Base-by-base conservation (phyloP, 1,140 invertebrate genomes). In the Archivesica marissinica region DNA sequence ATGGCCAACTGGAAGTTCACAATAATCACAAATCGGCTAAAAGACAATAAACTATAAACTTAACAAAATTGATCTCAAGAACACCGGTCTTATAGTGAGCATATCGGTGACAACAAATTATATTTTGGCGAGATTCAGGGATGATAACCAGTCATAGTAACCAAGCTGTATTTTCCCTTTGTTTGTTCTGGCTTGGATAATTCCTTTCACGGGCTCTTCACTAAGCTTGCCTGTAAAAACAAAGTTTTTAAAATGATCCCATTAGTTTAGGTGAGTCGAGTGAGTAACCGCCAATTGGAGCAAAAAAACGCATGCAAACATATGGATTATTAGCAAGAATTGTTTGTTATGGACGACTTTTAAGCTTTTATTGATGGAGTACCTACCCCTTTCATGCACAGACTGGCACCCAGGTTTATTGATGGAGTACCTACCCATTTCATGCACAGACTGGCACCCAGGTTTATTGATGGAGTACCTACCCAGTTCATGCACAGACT, bases 71-170 rank as follows among this genome's bases (percentile, higher is more conserved):
- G 17, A 9, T 47, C 7, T 47, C 41, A 47, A 47, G 17, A 47
- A 47, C 7, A n/a, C n/a, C n/a, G n/a, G n/a, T n/a, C n/a, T n/a
- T 7, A 20, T 20, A 20, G 23, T 52, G 50, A 52, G 50, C 50
- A 52, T 20, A 52, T 20, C 17, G n/a, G n/a, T n/a, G n/a, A n/a
- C n/a, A n/a, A n/a, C n/a, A n/a, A n/a, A 52, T 52, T 52, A n/a
- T 20, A 25, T 35, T 23, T 20, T 23, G 47, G 15, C 28, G 39
- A 72, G 39, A 33, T 76, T 76, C 20, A 76, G 30, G 1, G 74
- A 76, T 6, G 52, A 56, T 1, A 76, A 38, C 74, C 74, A 76
- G 20, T 44, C 38, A 41, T 76, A 76, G n/a, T 76, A 56, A 23
- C 20, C 17, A 13, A 76, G 52, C 20, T 41, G 30, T 17, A 76